Evolutionary conservation across 2,888 invertebrate genomes (phyloP), one percentile per base, ranked within the genome.

Genomic region (Tenthredo notha): DNA sequence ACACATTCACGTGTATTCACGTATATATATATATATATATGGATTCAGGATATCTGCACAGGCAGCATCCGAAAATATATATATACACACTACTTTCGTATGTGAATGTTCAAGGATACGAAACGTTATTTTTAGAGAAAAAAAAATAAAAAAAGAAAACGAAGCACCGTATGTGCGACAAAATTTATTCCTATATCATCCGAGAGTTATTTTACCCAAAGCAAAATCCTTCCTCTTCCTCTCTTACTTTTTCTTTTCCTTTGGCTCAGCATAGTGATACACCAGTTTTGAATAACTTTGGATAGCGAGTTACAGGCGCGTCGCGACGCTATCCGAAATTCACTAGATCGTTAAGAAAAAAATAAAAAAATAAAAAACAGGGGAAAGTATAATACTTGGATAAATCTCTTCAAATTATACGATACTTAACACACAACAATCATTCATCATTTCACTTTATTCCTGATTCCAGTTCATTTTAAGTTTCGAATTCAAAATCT

Each of bases 91-190:
- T 33, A 21, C 9, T 2, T n/a, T 54, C 25, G 5, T 33, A 12
- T 65, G 33, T 7, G 33, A 33, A 18, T 65, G 21, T 25, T 21
- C 33, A 15, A 18, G 67, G 33, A 67, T 67, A 67, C 5, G 33
- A 67, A 33, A 67, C 33, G 67, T 33, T 25, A 67, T 33, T 67
- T 67, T 33, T 33, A 15, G 18, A 18, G 15, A 67, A 67, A 67
- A 67, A 37, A 7, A n/a, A n/a, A n/a, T 33, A 15, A 7, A 18
- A 6, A 67, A 67, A 67, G 33, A 37, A 7, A 37, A 54, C 29
- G 67, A 33, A 67, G 67, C 67, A 5, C 67, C 67, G 67, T 67
- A 67, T 67, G 67, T 67, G 67, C 21, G 67, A 25, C 67, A 18
- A 33, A 67, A 67, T 67, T 67, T 67, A 67, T 67, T 67, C 67